phyloP scores from a whole-genome alignment of 2,888 invertebrate genomes.

The Yponomeuta cagnagella region DNA sequence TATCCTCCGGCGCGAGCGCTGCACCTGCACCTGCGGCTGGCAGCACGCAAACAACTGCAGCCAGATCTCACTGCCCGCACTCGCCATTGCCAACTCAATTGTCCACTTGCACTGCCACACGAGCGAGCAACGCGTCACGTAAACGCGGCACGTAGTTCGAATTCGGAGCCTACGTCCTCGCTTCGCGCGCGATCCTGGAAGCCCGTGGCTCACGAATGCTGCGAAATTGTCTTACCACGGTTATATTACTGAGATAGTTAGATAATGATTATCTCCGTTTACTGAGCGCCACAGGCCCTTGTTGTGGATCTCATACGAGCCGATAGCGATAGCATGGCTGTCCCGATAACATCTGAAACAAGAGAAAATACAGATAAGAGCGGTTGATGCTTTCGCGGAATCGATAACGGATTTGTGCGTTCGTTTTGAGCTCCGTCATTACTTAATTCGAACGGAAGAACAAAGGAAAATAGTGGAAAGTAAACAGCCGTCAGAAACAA shows the following conservation, averaged over 20 bases:
- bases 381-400: slow-evolving; percentile 1
- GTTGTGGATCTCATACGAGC: slow-evolving; percentile 39
- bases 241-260: slow-evolving; percentile 22
- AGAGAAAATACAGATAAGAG: slow-evolving; percentile 16
- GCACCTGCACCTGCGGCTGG: slow-evolving; percentile 85
- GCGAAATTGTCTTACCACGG: neutral
- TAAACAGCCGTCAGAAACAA: no score
- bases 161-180: slow-evolving; percentile 29
- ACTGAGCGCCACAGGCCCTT: slow-evolving; percentile 11
- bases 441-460: neutral
- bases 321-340: slow-evolving; percentile 63
- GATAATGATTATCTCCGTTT: neutral
- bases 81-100: slow-evolving; percentile 71
- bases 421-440: neutral
- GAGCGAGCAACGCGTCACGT: slow-evolving; percentile 22
- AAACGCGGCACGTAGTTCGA: slow-evolving; percentile 27
- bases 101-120: slow-evolving; percentile 39
- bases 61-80: slow-evolving; percentile 89
- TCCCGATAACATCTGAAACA: slow-evolving; percentile 56
- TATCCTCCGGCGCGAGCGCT: slow-evolving; percentile 84
- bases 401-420: neutral
- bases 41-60: slow-evolving; percentile 95
- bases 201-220: neutral
- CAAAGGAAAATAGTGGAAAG: no score
- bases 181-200: slow-evolving; percentile 20